Conservation (phyloP, 2,113 vertebrate genomes). For the Corynorhinus townsendii region DNA sequence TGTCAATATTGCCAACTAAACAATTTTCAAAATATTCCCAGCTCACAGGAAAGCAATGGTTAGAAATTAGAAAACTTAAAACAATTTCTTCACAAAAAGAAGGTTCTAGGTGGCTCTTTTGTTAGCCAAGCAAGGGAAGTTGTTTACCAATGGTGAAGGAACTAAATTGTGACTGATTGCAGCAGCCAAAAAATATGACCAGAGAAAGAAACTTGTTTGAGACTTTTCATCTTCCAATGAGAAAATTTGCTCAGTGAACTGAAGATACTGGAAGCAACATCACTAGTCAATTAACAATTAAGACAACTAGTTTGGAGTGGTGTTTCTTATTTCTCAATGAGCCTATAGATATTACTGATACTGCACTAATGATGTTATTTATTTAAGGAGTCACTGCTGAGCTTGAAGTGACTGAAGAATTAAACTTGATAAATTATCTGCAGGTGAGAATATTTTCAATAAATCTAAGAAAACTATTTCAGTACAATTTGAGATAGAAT, state of each 20-base stretch:
- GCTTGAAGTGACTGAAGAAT: background rate
- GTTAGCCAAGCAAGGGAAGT: background rate
- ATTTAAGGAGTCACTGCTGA: background rate
- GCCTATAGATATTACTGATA: background rate
- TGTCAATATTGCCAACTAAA: background rate
- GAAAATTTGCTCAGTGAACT: background rate
- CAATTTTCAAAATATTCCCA: background rate
- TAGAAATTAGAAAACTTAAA: slow-evolving; percentile 18
- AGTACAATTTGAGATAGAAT: background rate
- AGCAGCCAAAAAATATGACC: background rate
- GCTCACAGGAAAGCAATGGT: background rate
- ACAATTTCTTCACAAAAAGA: slow-evolving; percentile 14
- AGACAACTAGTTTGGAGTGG: background rate
- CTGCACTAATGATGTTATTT: background rate
- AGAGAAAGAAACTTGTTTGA: background rate
- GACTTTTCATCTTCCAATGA: background rate
- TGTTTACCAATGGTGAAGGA: background rate
- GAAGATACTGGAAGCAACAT: background rate
- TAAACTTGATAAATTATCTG: background rate
- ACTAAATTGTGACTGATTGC: background rate
- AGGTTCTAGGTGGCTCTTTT: background rate
- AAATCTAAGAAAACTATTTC: background rate
- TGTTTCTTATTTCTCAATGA: background rate
- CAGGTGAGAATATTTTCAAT: slow-evolving; percentile 29
- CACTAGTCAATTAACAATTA: background rate